Evolutionary conservation across 2,797 vertebrate species (phyloP), one percentile per base, ranked within the genome.

Genomic region (Geotrypetes seraphini): DNA sequence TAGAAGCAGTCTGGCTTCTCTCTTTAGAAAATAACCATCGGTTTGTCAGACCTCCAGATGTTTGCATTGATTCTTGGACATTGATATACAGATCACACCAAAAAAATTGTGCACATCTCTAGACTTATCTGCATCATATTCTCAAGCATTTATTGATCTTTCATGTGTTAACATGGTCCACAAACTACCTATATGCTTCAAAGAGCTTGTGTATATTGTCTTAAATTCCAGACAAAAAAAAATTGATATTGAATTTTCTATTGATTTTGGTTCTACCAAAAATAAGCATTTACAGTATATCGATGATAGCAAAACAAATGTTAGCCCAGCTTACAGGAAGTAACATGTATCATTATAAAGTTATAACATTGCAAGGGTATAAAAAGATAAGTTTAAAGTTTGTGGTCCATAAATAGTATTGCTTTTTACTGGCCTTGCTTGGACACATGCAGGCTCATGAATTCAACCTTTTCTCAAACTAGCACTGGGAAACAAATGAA

Each of bases 401-500:
- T 63, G 13, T 58, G 55, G 33, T 73, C 53, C 35, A 57, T 43
- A 49, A 62, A 20, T 49, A 47, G 44, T 79, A 78, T 79, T 78
- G 75, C 75, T 78, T 64, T 48, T 46, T 65, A 55, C 46, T 58
- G 69, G 57, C 52, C 64, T 69, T 71, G 67, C 58, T 58, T 56
- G 53, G 48, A 59, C 39, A 46, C 48, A 57, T 70, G 69, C 71
- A 61, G 72, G 68, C 46, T 39, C 50, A 48, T 41, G 40, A 57
- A 63, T 57, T 20, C 50, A 33, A 44, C 49, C 31, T 75, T 68
- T 68, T 63, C 57, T 78, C 71, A 39, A 61, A 25, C 49, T 3
- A 5, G 27, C 54, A n/a, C 29, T 39, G 28, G 8, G 25, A 39
- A 33, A 66, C 16, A 34, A 39, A 31, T 45, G 18, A 31, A 13